Evolutionary conservation across 2,797 vertebrate species (phyloP).

Genomic region (Pterois miles): DNA sequence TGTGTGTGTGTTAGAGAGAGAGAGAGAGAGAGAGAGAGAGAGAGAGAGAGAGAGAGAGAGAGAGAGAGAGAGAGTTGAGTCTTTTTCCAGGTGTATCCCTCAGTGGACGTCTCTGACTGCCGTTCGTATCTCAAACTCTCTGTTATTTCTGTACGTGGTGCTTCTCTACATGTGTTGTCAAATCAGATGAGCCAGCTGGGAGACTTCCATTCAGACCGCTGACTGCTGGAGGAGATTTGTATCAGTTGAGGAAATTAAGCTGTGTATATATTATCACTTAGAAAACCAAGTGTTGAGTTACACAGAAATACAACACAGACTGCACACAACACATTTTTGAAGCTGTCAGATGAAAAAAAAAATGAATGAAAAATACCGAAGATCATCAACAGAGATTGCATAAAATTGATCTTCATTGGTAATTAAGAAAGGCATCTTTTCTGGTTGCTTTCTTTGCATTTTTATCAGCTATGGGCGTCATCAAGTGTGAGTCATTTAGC

Average conservation of each 20-base stretch:
- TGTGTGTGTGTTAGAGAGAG: slow-evolving; percentile 1
- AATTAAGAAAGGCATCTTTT: not conserved
- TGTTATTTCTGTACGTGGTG: slow-evolving; percentile 32
- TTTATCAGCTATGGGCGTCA: not conserved
- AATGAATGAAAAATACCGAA: not conserved
- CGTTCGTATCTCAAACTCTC: slow-evolving; percentile 45
- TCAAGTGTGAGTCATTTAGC: slow-evolving; percentile 1
- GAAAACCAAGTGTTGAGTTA: slow-evolving; percentile 6
- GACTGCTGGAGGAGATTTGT: slow-evolving; percentile 41
- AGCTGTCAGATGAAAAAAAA: slow-evolving; percentile 20
- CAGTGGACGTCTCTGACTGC: slow-evolving; percentile 42
- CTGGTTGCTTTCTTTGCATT: not conserved
- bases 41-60: not conserved
- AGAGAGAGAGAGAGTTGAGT: not conserved
- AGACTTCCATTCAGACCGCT: slow-evolving; percentile 42
- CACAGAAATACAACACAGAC: not conserved
- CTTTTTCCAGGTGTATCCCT: slow-evolving; percentile 40
- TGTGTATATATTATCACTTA: slow-evolving; percentile 29
- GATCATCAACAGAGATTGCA: not conserved
- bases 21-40: not conserved
- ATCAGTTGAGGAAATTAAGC: slow-evolving; percentile 55
- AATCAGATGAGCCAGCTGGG: slow-evolving; percentile 69
- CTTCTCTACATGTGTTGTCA: slow-evolving; percentile 50
- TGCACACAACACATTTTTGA: not conserved
- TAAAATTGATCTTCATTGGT: not conserved